phyloP scores from a whole-genome alignment of 2,113 vertebrate genomes.

The Lepus americanus region DNA sequence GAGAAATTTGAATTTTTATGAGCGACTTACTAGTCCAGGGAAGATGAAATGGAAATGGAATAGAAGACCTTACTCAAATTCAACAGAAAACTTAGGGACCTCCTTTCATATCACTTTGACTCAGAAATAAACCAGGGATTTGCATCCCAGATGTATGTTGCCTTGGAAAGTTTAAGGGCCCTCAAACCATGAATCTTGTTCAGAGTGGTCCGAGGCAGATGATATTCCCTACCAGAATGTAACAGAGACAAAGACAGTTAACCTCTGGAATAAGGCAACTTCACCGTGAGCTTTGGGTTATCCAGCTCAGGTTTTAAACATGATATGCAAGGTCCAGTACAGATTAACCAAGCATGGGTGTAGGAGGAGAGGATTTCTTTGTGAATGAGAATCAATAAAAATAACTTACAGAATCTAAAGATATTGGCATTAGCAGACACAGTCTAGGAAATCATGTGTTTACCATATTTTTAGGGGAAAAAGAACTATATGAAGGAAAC shows the following conservation, averaged over 20 bases:
- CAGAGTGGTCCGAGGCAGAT: not conserved
- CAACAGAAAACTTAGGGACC: not conserved
- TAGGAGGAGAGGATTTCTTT: not conserved
- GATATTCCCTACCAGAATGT: not conserved
- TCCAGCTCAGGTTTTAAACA: not conserved
- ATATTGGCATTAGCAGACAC: not conserved
- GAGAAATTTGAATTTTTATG: not conserved
- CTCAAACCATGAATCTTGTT: not conserved
- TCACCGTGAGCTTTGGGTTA: rapidly evolving
- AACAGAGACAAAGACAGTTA: not conserved
- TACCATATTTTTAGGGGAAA: not conserved
- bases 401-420: not conserved
- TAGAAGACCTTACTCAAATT: not conserved
- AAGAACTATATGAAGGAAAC: not conserved
- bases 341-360: not conserved
- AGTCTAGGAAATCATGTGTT: not conserved
- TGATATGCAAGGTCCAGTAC: rapidly evolving
- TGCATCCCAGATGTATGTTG: not conserved
- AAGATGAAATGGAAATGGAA: not conserved
- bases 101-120: not conserved
- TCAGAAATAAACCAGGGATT: not conserved
- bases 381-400: not conserved
- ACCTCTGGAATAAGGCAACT: not conserved
- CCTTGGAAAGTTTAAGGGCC: not conserved
- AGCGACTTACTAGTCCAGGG: not conserved